A percentile compares a stretch with the other conserved stretches of the same genome.
These are phyloP conservation scores for Tokudaia muenninki DNA, from an alignment of 2,797 vertebrate genomes.

Conservation along the genomic window DNA sequence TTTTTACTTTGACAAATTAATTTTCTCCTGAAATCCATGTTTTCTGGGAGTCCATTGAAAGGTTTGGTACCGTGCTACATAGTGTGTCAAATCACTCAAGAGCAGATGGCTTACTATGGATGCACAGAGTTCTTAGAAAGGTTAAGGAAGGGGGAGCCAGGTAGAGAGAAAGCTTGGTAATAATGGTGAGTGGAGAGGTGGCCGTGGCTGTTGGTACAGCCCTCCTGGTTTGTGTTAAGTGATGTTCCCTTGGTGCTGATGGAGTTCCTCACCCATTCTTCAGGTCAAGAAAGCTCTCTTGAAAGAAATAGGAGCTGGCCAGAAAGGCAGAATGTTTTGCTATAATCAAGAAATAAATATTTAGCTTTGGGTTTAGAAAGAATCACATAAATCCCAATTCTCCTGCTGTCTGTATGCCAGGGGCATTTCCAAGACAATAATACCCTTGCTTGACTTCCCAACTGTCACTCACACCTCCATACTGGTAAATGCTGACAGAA, in stretches of 20 bases:
- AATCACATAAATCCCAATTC: neutral
- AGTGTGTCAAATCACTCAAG: neutral
- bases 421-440: neutral
- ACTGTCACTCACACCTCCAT: neutral
- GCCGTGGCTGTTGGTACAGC: accelerated
- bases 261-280: accelerated
- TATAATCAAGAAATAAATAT: neutral
- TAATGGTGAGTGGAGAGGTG: accelerated
- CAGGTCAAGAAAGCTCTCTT: accelerated
- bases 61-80: accelerated
- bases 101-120: too few species aligned
- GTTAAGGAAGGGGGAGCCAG: neutral
- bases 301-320: neutral
- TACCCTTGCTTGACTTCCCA: neutral
- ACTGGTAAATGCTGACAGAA: neutral
- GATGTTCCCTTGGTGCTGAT: accelerated
- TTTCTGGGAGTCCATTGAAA: neutral
- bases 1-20: neutral
- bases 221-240: accelerated
- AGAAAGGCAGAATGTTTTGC: neutral
- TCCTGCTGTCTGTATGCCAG: neutral
- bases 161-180: neutral
- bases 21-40: neutral
- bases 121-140: neutral
- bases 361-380: neutral